Evolutionary conservation across 2,797 vertebrate genomes (phyloP), one percentile per base, ranked within the genome.

Genomic region (Hemitrygon akajei): DNA sequence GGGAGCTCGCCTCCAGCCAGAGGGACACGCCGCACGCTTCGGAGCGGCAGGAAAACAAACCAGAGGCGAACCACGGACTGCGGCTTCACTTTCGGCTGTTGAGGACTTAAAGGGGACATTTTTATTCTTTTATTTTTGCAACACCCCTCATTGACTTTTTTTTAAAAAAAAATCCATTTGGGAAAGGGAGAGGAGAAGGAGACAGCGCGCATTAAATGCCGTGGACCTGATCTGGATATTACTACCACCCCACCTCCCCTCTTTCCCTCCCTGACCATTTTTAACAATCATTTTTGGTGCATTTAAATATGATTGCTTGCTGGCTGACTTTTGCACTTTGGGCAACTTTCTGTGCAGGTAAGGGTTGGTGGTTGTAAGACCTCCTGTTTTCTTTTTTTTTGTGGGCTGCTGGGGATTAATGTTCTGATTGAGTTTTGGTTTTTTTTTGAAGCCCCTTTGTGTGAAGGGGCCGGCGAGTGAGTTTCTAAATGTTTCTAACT

Each of bases 301-400:
- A 94, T 87, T 96, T 95, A 98, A 99, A 97, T 97, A 99, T 99
- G 98, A 98, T 97, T 96, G 98, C 97, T 96, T 97, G 97, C 96
- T 98, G 98, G 98, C 96, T 99, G 96, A 98, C 98, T 97, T 98
- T 98, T 97, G 98, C 98, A 96, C 98, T 99, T 96, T 98, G 98
- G 96, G 98, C 98, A 97, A 98, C 98, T 98, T 98, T 98, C 95
- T 98, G 98, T 96, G 97, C 98, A 97, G 98, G 98, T 99, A 97
- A 97, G 97, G 94, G 93, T 47, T 75, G 86, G 30, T 2, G 30
- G 30, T 16, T 66, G 27, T 11, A n/a, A 89, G 18, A 34, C n/a
- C 12, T 11, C 27, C 63, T 14, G 47, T 47, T 47, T 47, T 47
- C 47, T 47, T 47, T 47, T 47, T 47, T 47, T 47, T 2, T 47